A percentile compares a stretch with the other conserved stretches of the same genome.
phyloP scores from a whole-genome alignment of 2,797 vertebrate species.

The Cebuella pygmaea region DNA sequence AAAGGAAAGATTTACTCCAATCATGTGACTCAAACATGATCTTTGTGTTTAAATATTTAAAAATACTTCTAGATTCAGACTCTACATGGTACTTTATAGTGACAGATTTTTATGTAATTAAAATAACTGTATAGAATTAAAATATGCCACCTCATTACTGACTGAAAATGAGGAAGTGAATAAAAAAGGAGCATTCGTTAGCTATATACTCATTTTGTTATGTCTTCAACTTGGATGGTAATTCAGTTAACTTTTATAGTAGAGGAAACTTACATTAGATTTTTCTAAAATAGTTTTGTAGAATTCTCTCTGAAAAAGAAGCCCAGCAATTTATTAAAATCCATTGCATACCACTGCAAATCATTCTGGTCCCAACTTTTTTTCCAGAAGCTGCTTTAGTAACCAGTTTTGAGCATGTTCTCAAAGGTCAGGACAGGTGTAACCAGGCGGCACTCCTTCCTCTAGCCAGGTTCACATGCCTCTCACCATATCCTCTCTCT shows the following conservation, averaged over 20 bases:
- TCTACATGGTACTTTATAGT: neutral
- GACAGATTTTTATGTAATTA: neutral
- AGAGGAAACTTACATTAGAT: neutral
- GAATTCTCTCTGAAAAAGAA: neutral
- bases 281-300: neutral
- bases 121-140: constrained; percentile 30
- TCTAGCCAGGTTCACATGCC: no score
- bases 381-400: neutral
- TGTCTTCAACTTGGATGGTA: neutral
- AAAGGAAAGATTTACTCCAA: neutral
- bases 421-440: neutral
- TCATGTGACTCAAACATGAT: neutral
- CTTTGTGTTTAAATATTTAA: neutral
- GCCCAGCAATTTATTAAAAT: neutral
- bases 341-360: neutral
- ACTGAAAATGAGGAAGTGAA: neutral
- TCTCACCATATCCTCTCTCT: neutral
- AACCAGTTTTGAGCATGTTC: neutral
- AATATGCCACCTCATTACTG: constrained; percentile 3
- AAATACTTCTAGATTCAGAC: constrained; percentile 9
- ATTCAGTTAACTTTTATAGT: neutral
- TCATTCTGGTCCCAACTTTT: neutral
- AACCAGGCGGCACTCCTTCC: neutral
- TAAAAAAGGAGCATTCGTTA: neutral
- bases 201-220: neutral